Evolutionary conservation across 2,113 vertebrate species (phyloP), one percentile per base, ranked within the genome.

Genomic region (Myxocyprinus asiaticus): DNA sequence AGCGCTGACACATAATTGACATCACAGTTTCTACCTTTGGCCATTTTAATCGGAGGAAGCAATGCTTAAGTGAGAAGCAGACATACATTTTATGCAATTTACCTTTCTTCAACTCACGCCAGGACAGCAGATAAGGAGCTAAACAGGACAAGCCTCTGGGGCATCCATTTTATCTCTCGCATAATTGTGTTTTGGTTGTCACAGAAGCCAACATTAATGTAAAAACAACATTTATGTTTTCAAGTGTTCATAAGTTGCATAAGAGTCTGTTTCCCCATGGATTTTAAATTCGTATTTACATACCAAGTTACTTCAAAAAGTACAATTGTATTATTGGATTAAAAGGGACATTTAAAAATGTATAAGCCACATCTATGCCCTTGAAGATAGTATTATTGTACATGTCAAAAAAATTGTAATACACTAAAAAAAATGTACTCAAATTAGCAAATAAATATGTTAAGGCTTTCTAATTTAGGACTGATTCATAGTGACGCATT

Each of bases 101-200:
- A 51, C 44, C 51, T 58, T 22, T 82, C 9, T 58, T 11, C 7
- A 67, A 74, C 79, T 78, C 45, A 15, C 43, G 51, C 74, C 44
- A 59, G 69, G 59, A 73, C 48, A 67, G 71, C 17, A 4, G 22
- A 82, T 84, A 72, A 76, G 61, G 59, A 64, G 12, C 68, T 63
- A 5, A 45, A 44, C 42, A 48, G 61, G 58, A 64, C 45, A 59
- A 80, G 72, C 17, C 51, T 44, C 44, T 51, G 6, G 43, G 58
- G 48, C 62, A 66, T 42, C 17, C 62, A 9, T 64, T 79, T 42
- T 79, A 61, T 74, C 69, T 84, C 67, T 44, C 4, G n/a, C 22
- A 33, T 79, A 86, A 81, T 65, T 81, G 45, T 48, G 63, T 81
- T 83, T 9, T 14, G 8, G 45, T 43, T 80, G 68, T 61, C 33